phyloP scores from a whole-genome alignment of 2,888 invertebrate genomes.

The Dascillus cervinus region DNA sequence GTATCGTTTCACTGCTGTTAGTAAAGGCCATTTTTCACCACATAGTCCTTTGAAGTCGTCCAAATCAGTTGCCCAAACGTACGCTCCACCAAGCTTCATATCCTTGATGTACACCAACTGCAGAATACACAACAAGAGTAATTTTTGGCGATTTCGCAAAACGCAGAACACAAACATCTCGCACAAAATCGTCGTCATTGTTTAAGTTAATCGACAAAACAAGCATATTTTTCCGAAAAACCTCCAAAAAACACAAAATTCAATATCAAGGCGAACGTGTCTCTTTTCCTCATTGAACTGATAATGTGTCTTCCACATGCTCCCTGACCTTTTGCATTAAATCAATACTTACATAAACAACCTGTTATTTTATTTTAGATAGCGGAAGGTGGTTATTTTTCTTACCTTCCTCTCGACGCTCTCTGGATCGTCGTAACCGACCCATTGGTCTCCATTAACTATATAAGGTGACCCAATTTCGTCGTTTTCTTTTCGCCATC shows the following conservation, averaged over 20 bases:
- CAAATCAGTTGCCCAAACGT: slow-evolving; percentile 64
- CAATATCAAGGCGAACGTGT: slow-evolving; percentile 6
- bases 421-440: slow-evolving; percentile 65
- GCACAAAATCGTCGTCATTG: too few relatives aligned
- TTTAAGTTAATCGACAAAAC: too few relatives aligned
- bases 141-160: slow-evolving; percentile 14
- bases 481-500: slow-evolving; percentile 42
- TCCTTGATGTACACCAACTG: slow-evolving; percentile 58
- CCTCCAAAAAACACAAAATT: too few relatives aligned
- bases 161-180: too few relatives aligned
- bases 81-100: slow-evolving; percentile 60
- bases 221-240: too few relatives aligned
- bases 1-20: slow-evolving; percentile 52
- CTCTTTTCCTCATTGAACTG: slow-evolving; percentile 4
- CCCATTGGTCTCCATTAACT: slow-evolving; percentile 69
- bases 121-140: background rate
- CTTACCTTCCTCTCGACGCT: slow-evolving; percentile 59
- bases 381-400: too few relatives aligned
- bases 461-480: slow-evolving; percentile 58
- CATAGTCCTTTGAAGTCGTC: slow-evolving; percentile 77
- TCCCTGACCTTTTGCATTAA: slow-evolving; percentile 2
- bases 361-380: slow-evolving; percentile 1
- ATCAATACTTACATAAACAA: slow-evolving; percentile 1
- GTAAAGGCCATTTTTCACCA: slow-evolving; percentile 59
- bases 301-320: slow-evolving; percentile 3